phyloP scores from a whole-genome alignment of 2,113 vertebrate genomes.

The Delphinapterus leucas region DNA sequence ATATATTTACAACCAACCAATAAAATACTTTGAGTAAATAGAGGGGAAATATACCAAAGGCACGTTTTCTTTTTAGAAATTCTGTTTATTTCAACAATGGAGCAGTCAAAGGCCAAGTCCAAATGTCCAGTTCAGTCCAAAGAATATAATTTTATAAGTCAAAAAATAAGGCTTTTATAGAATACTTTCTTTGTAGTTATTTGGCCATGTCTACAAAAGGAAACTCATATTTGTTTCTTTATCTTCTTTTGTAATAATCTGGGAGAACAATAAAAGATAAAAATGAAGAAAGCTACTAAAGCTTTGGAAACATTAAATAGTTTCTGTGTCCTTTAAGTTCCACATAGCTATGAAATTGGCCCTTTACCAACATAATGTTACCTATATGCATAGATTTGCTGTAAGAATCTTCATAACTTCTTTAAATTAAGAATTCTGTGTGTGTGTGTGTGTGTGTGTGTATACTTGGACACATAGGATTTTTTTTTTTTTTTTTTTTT shows the following conservation, averaged over 20 bases:
- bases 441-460: neutral
- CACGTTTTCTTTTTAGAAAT: neutral
- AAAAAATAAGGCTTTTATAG: neutral
- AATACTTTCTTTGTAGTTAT: neutral
- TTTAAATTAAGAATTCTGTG: neutral
- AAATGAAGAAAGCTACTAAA: neutral
- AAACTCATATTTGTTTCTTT: neutral
- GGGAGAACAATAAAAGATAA: neutral
- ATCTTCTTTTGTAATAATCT: neutral
- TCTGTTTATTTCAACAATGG: neutral
- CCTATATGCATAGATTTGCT: neutral
- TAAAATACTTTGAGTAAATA: neutral
- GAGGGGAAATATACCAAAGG: neutral
- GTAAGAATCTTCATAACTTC: neutral
- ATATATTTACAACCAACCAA: neutral
- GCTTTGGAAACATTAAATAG: neutral
- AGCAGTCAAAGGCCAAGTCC: neutral
- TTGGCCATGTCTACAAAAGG: neutral
- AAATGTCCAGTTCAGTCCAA: neutral
- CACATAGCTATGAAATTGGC: neutral
- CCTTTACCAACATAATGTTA: neutral
- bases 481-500: too few species aligned
- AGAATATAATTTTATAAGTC: neutral
- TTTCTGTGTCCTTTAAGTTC: neutral
- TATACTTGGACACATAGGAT: neutral